Conservation (phyloP, 2,797 vertebrate species). For the Chaunax sp. region DNA sequence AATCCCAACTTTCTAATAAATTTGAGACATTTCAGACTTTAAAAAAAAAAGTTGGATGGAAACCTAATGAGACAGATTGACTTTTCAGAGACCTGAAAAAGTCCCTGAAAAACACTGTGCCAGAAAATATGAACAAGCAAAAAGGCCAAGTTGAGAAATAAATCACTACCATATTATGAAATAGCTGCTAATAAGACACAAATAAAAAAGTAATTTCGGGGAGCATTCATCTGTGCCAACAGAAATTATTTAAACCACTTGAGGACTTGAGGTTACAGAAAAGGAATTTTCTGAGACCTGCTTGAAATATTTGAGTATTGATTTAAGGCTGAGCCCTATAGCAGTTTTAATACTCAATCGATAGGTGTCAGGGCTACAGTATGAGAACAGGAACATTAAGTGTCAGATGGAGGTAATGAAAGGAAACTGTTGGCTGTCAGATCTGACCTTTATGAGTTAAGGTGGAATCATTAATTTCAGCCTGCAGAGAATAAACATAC, state of each 20-base stretch:
- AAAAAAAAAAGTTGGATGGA: no score
- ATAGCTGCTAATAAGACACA: constrained; percentile 55
- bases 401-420: constrained; percentile 64
- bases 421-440: constrained; percentile 61
- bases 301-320: constrained; percentile 61
- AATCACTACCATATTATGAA: constrained; percentile 58
- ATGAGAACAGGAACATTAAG: constrained; percentile 33
- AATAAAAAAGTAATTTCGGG: constrained; percentile 53
- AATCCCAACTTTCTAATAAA: no score
- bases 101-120: constrained; percentile 13
- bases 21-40: no score
- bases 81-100: constrained; percentile 33
- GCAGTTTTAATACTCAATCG: constrained; percentile 58
- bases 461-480: constrained; percentile 21
- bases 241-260: constrained; percentile 53
- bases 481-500: neutral
- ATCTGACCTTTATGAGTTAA: constrained; percentile 59
- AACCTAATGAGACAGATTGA: constrained; percentile 3
- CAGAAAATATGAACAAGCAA: constrained; percentile 33
- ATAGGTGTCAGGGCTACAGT: constrained; percentile 56
- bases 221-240: constrained; percentile 52
- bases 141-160: constrained; percentile 44
- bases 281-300: constrained; percentile 42
- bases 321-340: constrained; percentile 47
- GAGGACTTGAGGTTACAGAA: constrained; percentile 44